A percentile compares a stretch with the other conserved stretches of the same genome.
These are phyloP conservation scores for Sycophila sp. DNA, from an alignment of 1,140 invertebrate genomes.

Conservation along the genomic window DNA sequence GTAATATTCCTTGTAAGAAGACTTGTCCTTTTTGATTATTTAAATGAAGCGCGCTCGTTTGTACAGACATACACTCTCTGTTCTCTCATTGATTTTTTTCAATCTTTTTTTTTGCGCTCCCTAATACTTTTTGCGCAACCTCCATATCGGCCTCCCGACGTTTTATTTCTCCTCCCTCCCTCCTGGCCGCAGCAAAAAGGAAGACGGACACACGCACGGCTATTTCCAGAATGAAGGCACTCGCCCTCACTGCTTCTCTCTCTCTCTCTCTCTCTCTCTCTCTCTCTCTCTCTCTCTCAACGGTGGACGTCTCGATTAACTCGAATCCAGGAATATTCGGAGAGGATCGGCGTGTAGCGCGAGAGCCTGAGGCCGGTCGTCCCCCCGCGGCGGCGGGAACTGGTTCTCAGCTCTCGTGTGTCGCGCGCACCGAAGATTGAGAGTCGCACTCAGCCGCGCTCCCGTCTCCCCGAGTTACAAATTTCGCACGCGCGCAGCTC, in stretches of 20 bases:
- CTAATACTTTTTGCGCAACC: too few species aligned
- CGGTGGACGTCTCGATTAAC: conserved; percentile 61
- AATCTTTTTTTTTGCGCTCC: too few species aligned
- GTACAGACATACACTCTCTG: conserved; percentile 54
- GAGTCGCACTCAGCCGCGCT: conserved; percentile 37
- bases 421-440: conserved; percentile 27
- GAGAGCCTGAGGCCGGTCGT: too few species aligned
- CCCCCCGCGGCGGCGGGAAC: conserved; percentile 46
- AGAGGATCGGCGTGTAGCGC: conserved; percentile 22
- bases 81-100: too few species aligned
- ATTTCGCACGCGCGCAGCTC: conserved; percentile 26
- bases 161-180: too few species aligned
- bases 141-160: too few species aligned
- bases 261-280: too few species aligned
- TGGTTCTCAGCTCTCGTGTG: conserved; percentile 48
- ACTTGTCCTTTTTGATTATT: conserved; percentile 52
- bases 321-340: conserved; percentile 55
- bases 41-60: conserved; percentile 57
- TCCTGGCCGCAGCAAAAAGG: too few species aligned
- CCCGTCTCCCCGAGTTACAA: conserved; percentile 30
- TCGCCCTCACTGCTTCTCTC: too few species aligned
- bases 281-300: too few species aligned
- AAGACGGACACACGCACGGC: too few species aligned
- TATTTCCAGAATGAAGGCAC: conserved; percentile 35
- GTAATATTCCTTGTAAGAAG: conserved; percentile 51